Evolutionary conservation across 2,113 vertebrate species (phyloP), one percentile per base, ranked within the genome.

Genomic region (Gobiocypris rarus): DNA sequence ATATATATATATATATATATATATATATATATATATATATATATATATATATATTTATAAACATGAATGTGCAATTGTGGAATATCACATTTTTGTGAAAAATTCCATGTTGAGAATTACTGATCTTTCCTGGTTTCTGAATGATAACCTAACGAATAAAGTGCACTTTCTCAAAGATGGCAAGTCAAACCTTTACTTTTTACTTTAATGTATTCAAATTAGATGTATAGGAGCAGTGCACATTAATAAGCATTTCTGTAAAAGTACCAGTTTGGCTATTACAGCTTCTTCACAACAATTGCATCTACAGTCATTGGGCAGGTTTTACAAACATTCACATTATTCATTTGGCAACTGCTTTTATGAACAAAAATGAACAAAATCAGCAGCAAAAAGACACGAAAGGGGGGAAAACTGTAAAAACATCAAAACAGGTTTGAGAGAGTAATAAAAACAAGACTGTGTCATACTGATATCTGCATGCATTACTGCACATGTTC

Each of bases 221-320:
- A 3, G 1, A 69, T 69, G 41, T 41, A 22, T 2, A 69, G 65
- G 17, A 41, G 41, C 65, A 38, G 31, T 69, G 65, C 65, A 69
- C 65, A 69, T 65, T 65, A 31, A 31, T 65, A 65, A 65, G 31
- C 31, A 69, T 69, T 38, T 19, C 65, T 67, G 65, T 31, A 52
- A 22, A 75, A 5, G 45, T 54, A 48, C 45, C 15, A 54, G 73
- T 54, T 31, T 52, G 48, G 15, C 48, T 22, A 52, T 70, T 71
- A 24, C 1, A 71, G 10, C 19, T 43, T 3, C n/a, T 45, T 43
- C 19, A 71, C 17, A 38, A 69, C 65, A 71, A 71, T 22, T 24
- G 7, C 22, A n/a, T 22, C 19, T 69, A 69, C 4, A 38, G 17
- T 10, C 17, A 31, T 22, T 69, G 65, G 31, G 31, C 31, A 69